A percentile compares a stretch with the other conserved stretches of the same genome.
Conservation (phyloP, 2,888 invertebrate genomes). For the Erynnis tages region DNA sequence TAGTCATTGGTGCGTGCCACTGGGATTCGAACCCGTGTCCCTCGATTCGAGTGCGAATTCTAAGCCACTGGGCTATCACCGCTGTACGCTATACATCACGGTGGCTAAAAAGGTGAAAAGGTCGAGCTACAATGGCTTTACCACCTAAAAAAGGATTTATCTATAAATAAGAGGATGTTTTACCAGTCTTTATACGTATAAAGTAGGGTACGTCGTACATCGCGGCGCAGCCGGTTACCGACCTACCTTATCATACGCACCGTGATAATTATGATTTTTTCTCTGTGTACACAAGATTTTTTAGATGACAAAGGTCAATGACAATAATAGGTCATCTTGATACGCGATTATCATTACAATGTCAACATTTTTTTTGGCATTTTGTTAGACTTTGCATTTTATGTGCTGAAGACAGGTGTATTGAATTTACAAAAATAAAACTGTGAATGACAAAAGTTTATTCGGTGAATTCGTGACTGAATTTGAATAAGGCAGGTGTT, state of each 20-base stretch:
- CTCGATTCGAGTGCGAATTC: no score
- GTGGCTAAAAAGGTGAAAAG: no score
- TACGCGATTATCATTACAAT: conserved; percentile 21
- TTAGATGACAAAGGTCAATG: conserved; percentile 23
- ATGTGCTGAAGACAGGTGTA: background rate
- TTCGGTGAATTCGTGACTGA: no score
- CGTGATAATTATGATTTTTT: conserved; percentile 17
- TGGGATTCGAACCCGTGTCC: no score
- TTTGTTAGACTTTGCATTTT: background rate
- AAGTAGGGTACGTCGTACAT: background rate
- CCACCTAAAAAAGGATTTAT: no score
- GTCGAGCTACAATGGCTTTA: no score
- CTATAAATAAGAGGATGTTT: background rate
- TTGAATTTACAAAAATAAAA: no score
- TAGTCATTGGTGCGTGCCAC: no score
- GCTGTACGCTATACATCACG: no score
- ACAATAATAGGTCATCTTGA: conserved; percentile 27
- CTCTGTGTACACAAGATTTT: conserved; percentile 16
- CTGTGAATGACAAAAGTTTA: no score
- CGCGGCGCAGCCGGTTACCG: conserved; percentile 18
- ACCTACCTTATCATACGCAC: conserved; percentile 26
- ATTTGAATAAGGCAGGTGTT: no score
- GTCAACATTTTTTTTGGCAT: conserved; percentile 7
- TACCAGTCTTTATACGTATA: background rate
- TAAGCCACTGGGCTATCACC: no score